These are phyloP conservation scores for Stictonetta naevosa DNA, from an alignment of 2,113 vertebrate genomes.

Conservation along the genomic window DNA sequence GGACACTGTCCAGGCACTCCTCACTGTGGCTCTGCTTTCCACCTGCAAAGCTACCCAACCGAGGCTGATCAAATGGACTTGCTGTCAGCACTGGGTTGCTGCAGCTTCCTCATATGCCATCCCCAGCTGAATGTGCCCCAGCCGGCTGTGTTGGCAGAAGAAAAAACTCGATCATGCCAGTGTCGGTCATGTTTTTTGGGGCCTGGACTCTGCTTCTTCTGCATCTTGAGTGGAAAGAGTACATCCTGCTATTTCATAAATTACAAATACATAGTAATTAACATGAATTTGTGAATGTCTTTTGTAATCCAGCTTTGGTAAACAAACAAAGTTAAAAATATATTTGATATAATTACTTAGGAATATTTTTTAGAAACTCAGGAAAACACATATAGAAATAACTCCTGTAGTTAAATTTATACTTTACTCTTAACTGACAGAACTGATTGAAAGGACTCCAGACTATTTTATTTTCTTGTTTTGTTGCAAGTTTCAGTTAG, in stretches of 20 bases:
- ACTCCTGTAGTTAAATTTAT: not conserved
- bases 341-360: not conserved
- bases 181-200: accelerated
- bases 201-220: not conserved
- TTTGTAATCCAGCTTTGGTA: not conserved
- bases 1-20: not conserved
- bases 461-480: not conserved
- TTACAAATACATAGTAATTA: not conserved
- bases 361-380: not conserved
- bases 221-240: not conserved
- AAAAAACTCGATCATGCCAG: not conserved
- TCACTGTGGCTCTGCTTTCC: not conserved
- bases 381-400: not conserved
- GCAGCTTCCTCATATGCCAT: not conserved
- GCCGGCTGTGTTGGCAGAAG: not conserved
- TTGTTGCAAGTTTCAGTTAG: not conserved
- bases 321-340: not conserved
- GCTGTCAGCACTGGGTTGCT: accelerated
- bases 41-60: not conserved
- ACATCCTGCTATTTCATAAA: not conserved
- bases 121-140: accelerated
- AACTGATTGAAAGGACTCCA: not conserved
- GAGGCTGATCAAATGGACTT: not conserved
- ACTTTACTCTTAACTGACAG: not conserved
- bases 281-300: not conserved